These are phyloP conservation scores for Alligator sinensis DNA, from an alignment of 2,113 vertebrate species.

Conservation along the genomic window DNA sequence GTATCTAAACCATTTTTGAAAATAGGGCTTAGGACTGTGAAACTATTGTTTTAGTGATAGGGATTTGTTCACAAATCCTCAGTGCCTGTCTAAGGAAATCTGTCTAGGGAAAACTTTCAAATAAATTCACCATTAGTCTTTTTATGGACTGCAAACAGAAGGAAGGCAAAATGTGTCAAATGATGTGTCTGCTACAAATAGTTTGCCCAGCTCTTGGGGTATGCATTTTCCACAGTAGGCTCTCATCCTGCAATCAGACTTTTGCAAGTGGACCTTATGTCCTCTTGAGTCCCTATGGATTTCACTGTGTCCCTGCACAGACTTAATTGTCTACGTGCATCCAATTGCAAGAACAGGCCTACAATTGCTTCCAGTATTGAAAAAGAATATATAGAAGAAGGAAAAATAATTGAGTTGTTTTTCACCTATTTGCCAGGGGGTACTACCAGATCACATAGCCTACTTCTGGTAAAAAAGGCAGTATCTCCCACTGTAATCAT, in stretches of 20 bases:
- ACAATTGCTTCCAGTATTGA: not conserved
- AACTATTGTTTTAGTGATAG: not conserved
- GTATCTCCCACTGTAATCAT: not conserved
- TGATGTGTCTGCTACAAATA: not conserved
- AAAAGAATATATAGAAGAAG: not conserved
- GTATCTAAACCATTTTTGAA: not conserved
- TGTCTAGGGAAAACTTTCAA: not conserved
- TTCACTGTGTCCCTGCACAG: accelerated
- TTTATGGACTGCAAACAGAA: accelerated
- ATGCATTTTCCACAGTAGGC: not conserved
- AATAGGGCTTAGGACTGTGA: not conserved
- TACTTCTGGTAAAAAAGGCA: not conserved
- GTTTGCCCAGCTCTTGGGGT: not conserved
- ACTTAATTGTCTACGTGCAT: not conserved
- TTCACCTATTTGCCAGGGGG: not conserved
- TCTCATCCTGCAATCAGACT: not conserved
- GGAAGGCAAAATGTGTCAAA: accelerated
- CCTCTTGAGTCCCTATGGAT: not conserved
- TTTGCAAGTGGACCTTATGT: not conserved
- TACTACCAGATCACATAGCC: not conserved
- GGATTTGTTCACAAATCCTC: not conserved
- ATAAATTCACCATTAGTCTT: not conserved
- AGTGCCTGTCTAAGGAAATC: not conserved
- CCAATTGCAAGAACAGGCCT: not conserved
- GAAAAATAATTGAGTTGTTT: not conserved